These are phyloP conservation scores for Melanostoma scalare DNA, from an alignment of 2,888 invertebrate genomes.

Conservation along the genomic window DNA sequence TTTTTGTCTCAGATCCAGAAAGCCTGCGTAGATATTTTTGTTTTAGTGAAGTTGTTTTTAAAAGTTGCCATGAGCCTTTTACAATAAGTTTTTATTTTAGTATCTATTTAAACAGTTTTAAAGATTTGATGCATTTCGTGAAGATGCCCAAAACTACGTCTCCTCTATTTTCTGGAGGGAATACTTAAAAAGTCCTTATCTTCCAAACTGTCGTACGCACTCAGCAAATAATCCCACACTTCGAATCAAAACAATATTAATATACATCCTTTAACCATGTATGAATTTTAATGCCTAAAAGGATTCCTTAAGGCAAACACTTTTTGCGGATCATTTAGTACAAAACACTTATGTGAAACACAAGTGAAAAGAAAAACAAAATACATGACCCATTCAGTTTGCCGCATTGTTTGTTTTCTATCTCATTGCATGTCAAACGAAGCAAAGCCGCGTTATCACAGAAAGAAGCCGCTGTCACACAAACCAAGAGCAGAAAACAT, in stretches of 20 bases:
- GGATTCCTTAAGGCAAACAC: conserved; percentile 48
- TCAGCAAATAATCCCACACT: conserved; percentile 34
- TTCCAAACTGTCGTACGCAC: conserved; percentile 38
- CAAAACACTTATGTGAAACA: background rate
- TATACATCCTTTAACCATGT: background rate
- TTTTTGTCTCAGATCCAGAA: no score
- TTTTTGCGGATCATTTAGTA: conserved; percentile 21
- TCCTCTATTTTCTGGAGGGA: no score
- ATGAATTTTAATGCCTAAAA: conserved; percentile 7
- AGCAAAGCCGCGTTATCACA: conserved; percentile 35
- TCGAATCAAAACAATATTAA: conserved; percentile 3
- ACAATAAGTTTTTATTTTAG: no score
- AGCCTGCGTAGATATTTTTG: no score
- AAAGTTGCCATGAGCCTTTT: no score
- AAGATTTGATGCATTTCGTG: no score
- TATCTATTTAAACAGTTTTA: no score
- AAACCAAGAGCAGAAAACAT: conserved; percentile 47
- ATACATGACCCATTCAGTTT: conserved; percentile 29
- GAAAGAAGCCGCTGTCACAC: conserved; percentile 49
- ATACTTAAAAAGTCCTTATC: background rate
- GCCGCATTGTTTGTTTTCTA: conserved; percentile 52
- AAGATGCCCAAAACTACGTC: no score
- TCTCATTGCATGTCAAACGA: conserved; percentile 52
- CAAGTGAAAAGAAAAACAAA: conserved; percentile 18
- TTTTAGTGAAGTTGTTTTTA: no score